Evolutionary conservation across 2,888 invertebrate genomes (phyloP).

Genomic region (Brenthis daphne): DNA sequence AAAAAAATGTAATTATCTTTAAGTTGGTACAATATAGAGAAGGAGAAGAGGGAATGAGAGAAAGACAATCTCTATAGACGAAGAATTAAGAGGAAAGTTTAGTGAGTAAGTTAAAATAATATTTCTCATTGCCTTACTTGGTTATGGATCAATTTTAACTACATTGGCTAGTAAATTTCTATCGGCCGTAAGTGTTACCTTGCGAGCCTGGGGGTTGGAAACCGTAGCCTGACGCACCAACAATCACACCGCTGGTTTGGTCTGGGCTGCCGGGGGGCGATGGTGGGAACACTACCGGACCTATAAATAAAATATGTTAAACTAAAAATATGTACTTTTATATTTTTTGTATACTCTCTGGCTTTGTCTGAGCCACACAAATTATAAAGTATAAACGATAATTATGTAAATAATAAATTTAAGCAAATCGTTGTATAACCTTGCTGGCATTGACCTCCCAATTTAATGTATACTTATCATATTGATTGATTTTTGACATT

Average conservation of each 20-base stretch:
- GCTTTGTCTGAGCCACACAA: neutral
- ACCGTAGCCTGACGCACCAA: constrained; percentile 92
- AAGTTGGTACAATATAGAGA: constrained; percentile 3
- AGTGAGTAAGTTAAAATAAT: neutral
- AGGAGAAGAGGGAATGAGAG: neutral
- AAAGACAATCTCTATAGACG: neutral
- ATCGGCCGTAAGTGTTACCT: constrained; percentile 82
- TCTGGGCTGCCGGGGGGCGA: constrained; percentile 85
- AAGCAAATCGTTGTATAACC: constrained; percentile 6
- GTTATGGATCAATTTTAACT: constrained; percentile 63
- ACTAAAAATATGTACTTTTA: neutral
- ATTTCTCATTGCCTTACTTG: constrained; percentile 31
- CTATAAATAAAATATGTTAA: constrained; percentile 65
- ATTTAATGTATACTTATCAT: constrained; percentile 4
- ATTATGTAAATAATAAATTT: constrained; percentile 13
- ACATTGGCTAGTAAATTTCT: constrained; percentile 60
- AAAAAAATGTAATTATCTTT: neutral
- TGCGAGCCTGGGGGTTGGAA: constrained; percentile 89
- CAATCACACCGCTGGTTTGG: constrained; percentile 90
- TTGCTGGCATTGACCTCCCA: constrained; percentile 10
- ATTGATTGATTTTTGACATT: constrained; percentile 5
- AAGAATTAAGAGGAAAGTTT: neutral
- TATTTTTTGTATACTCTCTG: too few species aligned
- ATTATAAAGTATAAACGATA: constrained; percentile 7
- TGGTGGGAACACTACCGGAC: constrained; percentile 91